These are phyloP conservation scores for Phrynosoma platyrhinos DNA, from an alignment of 2,113 vertebrate species.

Conservation along the genomic window DNA sequence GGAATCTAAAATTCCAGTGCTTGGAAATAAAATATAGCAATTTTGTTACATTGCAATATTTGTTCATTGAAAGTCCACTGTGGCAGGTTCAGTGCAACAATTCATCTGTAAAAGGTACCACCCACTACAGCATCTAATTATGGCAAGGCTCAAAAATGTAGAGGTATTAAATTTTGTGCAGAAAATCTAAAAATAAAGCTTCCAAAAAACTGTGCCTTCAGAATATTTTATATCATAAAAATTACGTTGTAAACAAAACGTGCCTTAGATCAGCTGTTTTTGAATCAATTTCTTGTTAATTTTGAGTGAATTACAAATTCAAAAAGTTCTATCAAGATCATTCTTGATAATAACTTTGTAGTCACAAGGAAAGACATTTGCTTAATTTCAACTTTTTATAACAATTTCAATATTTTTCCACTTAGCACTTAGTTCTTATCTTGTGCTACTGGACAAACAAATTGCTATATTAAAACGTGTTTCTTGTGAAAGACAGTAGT, in stretches of 20 bases:
- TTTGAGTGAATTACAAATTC: slow-evolving; percentile 7
- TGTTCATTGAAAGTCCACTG: slow-evolving; percentile 69
- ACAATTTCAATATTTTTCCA: slow-evolving; percentile 65
- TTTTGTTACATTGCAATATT: slow-evolving; percentile 63
- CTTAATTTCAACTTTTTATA: slow-evolving; percentile 64
- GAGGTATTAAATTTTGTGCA: slow-evolving; percentile 80
- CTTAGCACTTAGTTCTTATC: slow-evolving; percentile 72
- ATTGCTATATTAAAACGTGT: slow-evolving; percentile 81
- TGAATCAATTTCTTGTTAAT: slow-evolving; percentile 30
- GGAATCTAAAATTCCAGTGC: slow-evolving; percentile 55
- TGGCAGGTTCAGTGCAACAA: slow-evolving; percentile 80
- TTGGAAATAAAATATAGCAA: slow-evolving; percentile 70
- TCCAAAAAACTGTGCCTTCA: slow-evolving; percentile 64
- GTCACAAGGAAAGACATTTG: slow-evolving; percentile 48
- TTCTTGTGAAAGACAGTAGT: slow-evolving; percentile 82
- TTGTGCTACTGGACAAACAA: slow-evolving; percentile 77
- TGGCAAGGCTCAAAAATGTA: slow-evolving; percentile 80
- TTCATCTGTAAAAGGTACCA: slow-evolving; percentile 67
- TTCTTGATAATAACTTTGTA: slow-evolving; percentile 61
- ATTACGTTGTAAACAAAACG: slow-evolving; percentile 60
- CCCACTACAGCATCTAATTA: slow-evolving; percentile 64
- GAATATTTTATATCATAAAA: slow-evolving; percentile 39
- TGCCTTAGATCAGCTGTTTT: slow-evolving; percentile 28
- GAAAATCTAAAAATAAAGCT: slow-evolving; percentile 76
- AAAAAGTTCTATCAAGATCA: slow-evolving; percentile 55